These are phyloP conservation scores for Dolichomitus sp. DNA, from an alignment of 2,888 invertebrate species.

Conservation along the genomic window DNA sequence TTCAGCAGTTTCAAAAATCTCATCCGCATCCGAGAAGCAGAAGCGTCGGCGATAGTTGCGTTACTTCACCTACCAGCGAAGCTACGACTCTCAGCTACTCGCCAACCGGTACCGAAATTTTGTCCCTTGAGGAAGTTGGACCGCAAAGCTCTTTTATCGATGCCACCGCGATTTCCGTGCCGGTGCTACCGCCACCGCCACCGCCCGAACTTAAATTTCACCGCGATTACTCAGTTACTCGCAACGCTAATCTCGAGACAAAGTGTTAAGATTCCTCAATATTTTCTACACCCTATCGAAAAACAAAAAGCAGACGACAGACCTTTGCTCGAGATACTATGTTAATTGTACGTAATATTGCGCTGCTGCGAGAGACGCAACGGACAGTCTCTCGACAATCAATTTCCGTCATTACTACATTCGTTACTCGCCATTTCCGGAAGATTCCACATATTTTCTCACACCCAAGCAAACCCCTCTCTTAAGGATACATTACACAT, in stretches of 20 bases:
- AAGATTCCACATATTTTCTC: not conserved
- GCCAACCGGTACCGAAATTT: slow-evolving; percentile 80
- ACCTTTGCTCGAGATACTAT: not conserved
- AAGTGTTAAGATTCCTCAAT: slow-evolving; percentile 63
- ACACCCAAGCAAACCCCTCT: too few relatives aligned
- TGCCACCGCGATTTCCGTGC: slow-evolving; percentile 40
- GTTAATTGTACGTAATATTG: not conserved
- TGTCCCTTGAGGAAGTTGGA: slow-evolving; percentile 80
- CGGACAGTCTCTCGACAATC: slow-evolving; percentile 6
- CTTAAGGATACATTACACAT: too few relatives aligned
- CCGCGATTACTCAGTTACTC: slow-evolving; percentile 70
- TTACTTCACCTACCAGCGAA: slow-evolving; percentile 82
- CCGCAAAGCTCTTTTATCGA: slow-evolving; percentile 64
- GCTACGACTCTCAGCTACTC: slow-evolving; percentile 79
- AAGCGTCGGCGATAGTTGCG: slow-evolving; percentile 81
- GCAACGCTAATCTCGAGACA: slow-evolving; percentile 78
- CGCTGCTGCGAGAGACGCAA: slow-evolving; percentile 1
- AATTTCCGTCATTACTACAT: not conserved
- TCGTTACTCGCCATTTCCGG: not conserved
- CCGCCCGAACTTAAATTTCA: slow-evolving; percentile 72
- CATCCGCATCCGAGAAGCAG: slow-evolving; percentile 76
- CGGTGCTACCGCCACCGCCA: slow-evolving; percentile 52
- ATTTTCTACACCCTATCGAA: slow-evolving; percentile 16
- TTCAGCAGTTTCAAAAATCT: slow-evolving; percentile 75
- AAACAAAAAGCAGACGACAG: not conserved